phyloP scores from a whole-genome alignment of 2,113 vertebrate genomes.

The Edolisoma coerulescens region DNA sequence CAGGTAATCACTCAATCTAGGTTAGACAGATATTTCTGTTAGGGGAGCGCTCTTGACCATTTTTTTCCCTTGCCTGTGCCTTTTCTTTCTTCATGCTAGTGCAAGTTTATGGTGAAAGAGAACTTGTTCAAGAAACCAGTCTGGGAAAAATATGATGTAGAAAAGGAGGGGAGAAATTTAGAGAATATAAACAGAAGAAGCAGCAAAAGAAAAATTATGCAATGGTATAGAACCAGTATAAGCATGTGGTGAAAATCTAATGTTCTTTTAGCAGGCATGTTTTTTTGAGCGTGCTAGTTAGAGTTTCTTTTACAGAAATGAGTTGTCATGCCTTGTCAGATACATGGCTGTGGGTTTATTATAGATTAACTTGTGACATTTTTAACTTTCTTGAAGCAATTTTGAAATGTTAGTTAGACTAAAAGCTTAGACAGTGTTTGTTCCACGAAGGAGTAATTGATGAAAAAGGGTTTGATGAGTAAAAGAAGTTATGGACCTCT shows the following conservation, averaged over 20 bases:
- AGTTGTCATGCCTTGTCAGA: conserved; percentile 27
- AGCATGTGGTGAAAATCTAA: background rate
- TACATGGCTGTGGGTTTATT: conserved; percentile 34
- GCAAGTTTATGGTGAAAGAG: background rate
- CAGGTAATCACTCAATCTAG: background rate
- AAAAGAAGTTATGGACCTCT: conserved; percentile 23
- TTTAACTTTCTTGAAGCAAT: conserved; percentile 36
- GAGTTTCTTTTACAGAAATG: background rate
- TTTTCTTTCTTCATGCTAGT: background rate
- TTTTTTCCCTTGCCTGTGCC: background rate
- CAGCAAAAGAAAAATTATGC: background rate
- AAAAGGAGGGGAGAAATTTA: background rate
- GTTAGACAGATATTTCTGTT: background rate
- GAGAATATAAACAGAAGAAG: background rate
- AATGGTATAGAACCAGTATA: background rate
- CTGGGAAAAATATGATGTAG: background rate
- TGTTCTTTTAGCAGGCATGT: conserved; percentile 12
- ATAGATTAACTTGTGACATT: conserved; percentile 25
- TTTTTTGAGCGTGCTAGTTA: background rate
- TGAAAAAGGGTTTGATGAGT: conserved; percentile 3
- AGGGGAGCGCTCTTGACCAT: background rate
- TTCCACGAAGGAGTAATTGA: background rate
- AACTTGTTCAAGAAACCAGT: background rate
- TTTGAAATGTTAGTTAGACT: background rate
- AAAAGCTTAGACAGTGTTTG: background rate